Conservation (phyloP, 2,888 invertebrate genomes). For the Microctonus hyperodae region DNA sequence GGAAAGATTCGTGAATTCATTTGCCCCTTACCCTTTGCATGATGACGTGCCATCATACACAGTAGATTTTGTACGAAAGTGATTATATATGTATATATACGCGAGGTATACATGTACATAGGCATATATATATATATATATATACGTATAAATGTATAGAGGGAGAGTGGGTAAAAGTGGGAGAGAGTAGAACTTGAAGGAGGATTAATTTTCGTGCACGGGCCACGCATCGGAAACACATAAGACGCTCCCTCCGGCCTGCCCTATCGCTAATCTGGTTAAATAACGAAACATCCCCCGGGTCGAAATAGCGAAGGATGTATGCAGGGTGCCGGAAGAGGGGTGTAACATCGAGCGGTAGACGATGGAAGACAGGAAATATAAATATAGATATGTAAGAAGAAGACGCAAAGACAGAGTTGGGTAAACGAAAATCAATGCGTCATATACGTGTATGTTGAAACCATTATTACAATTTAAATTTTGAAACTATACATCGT, state of each 20-base stretch:
- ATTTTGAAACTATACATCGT: not conserved
- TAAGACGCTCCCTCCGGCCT: constrained; percentile 55
- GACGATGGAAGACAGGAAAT: not conserved
- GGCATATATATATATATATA: not conserved
- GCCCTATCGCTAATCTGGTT: constrained; percentile 62
- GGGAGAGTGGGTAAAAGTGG: not conserved
- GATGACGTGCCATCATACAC: not conserved
- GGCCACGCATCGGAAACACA: constrained; percentile 56
- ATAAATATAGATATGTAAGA: constrained; percentile 13
- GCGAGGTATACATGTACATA: too few species aligned
- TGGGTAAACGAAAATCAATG: constrained; percentile 62
- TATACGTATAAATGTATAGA: not conserved
- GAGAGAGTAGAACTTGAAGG: constrained; percentile 42
- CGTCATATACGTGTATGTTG: not conserved
- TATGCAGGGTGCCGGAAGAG: constrained; percentile 32
- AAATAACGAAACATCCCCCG: constrained; percentile 62
- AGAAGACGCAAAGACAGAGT: constrained; percentile 12
- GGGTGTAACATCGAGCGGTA: constrained; percentile 27
- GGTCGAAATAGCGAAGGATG: constrained; percentile 27
- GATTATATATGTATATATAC: not conserved
- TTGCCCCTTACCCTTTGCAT: not conserved
- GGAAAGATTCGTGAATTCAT: constrained; percentile 13
- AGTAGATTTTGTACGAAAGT: constrained; percentile 10
- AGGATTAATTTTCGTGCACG: constrained; percentile 54
- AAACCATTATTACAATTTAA: not conserved